Evolutionary conservation across 2,113 vertebrate genomes (phyloP), one percentile per base, ranked within the genome.

Genomic region (Bufo gargarizans): DNA sequence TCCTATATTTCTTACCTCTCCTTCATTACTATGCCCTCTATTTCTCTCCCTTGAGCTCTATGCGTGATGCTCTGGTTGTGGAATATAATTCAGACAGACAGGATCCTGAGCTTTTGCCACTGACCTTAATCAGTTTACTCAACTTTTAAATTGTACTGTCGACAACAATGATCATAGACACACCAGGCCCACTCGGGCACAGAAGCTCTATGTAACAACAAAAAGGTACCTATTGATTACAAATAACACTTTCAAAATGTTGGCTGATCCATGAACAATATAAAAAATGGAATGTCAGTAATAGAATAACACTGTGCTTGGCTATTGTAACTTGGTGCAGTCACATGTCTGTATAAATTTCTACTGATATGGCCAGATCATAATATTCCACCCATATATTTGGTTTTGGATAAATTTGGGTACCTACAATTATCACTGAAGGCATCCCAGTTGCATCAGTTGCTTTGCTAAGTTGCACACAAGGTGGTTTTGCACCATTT

Each of bases 51-150:
- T 65, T 61, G 63, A 43, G 77, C 67, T 76, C 53, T 58, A 69
- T 82, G 49, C 67, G 86, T 88, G 86, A 82, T 88, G 53, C 55
- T 88, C 55, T 61, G 86, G 63, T 20, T 71, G 77, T 69, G 22
- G 78, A 49, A 81, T 53, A 74, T 82, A 71, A 88, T 88, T 88
- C 86, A 88, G 50, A 45, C 22, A 82, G 86, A 88, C 86, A 88
- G 80, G 86, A 88, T 88, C 63, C 86, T 88, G 86, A 88, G 86
- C 65, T 82, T 88, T 88, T 81, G n/a, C 78, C 86, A 88, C 78
- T 88, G 78, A 88, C 86, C 86, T 88, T 82, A 88, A 88, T 88
- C 78, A 88, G 77, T 88, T 71, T 82, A 88, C 86, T 88, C 86
- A 82, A 82, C 78, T 82, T 43, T 43, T 67, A 82, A 88, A 88